These are phyloP conservation scores for Xiphophorus birchmanni DNA, from an alignment of 2,797 vertebrate species.

Conservation along the genomic window DNA sequence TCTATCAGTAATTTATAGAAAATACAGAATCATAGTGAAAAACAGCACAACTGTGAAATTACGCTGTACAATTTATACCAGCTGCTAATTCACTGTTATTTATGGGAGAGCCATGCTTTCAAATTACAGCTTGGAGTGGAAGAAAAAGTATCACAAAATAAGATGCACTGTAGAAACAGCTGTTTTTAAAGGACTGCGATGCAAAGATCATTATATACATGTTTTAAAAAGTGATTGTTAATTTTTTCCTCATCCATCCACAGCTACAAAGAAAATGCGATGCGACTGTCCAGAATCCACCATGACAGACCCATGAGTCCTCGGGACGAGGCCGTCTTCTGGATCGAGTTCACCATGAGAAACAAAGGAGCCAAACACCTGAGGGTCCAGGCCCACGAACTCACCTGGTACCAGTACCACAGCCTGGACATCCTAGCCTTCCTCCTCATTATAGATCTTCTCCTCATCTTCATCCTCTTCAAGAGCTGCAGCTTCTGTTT, in stretches of 20 bases:
- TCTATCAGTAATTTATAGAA: not conserved
- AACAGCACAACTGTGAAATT: not conserved
- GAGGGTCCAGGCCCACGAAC: constrained; percentile 79
- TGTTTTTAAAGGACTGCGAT: not conserved
- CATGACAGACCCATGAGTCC: constrained; percentile 83
- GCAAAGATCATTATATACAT: not conserved
- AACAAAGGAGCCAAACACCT: constrained; percentile 86
- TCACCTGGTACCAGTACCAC: constrained; percentile 87
- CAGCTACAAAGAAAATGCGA: constrained; percentile 83
- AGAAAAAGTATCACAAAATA: not conserved
- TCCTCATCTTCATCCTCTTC: constrained; percentile 60
- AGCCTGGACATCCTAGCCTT: constrained; percentile 81
- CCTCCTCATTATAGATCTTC: constrained; percentile 59
- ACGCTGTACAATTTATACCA: not conserved
- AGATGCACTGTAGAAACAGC: not conserved
- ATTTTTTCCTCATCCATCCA: not conserved
- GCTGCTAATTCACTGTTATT: not conserved
- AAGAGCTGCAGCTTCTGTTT: constrained; percentile 64
- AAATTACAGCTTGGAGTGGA: not conserved
- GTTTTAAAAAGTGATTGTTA: not conserved
- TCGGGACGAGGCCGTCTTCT: constrained; percentile 82
- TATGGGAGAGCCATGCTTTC: not conserved
- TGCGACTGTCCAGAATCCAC: constrained; percentile 81
- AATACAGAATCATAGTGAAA: not conserved
- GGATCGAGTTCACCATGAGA: constrained; percentile 87